Percentiles rank a stretch among this genome's conserved stretches.
Evolutionary conservation across 23 tunicate genomes (phyloP).

Genomic region (Oikopleura vanhoeffeni): DNA sequence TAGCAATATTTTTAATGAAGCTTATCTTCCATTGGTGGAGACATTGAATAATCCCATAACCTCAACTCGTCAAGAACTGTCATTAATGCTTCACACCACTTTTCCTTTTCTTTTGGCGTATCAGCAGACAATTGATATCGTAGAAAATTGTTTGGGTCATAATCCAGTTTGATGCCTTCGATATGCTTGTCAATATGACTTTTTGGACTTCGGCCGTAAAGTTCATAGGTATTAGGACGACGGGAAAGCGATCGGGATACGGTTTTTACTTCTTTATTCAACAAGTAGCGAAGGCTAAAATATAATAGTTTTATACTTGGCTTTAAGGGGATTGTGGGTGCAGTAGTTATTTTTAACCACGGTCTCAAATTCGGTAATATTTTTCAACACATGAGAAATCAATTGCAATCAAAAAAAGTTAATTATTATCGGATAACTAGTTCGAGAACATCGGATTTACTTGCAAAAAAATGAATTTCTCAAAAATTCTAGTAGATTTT

Average conservation of each 20-base stretch:
- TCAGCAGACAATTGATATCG: not conserved
- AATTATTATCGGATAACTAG: too few relatives aligned
- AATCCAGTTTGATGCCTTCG: not conserved
- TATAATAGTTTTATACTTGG: too few relatives aligned
- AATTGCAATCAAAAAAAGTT: too few relatives aligned
- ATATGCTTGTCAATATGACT: not conserved
- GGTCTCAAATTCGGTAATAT: too few relatives aligned
- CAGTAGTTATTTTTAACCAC: too few relatives aligned
- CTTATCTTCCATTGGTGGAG: not conserved
- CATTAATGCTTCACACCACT: not conserved
- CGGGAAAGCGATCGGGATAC: not conserved
- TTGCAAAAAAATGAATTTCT: too few relatives aligned
- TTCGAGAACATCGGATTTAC: too few relatives aligned
- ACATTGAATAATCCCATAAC: not conserved
- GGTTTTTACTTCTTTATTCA: not conserved
- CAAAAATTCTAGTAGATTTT: too few relatives aligned
- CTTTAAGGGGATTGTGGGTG: too few relatives aligned
- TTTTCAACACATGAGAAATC: too few relatives aligned
- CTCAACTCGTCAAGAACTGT: not conserved
- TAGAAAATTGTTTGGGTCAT: not conserved
- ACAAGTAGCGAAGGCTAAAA: not conserved
- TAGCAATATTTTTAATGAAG: too few relatives aligned
- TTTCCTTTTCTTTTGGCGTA: not conserved
- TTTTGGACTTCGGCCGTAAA: not conserved
- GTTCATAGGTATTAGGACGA: not conserved